A percentile compares a stretch with the other conserved stretches of the same genome.
phyloP scores from a whole-genome alignment of 2,888 invertebrate species.

The Ophraella communa region DNA sequence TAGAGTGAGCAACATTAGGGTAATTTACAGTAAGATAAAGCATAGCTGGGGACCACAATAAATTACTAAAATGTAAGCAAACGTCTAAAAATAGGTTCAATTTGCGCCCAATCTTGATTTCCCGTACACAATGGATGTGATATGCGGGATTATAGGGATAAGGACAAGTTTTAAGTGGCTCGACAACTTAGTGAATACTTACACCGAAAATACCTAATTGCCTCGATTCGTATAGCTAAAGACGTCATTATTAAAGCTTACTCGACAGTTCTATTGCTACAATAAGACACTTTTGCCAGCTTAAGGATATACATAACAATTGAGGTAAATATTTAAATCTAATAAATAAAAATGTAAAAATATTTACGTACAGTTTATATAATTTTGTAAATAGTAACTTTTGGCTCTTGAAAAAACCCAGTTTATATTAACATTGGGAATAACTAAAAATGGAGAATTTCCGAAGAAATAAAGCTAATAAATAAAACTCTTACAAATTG shows the following conservation, averaged over 20 bases:
- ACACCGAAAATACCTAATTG: conserved; percentile 46
- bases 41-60: conserved; percentile 43
- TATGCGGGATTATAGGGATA: conserved; percentile 50
- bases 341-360: no score
- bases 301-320: not conserved
- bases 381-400: no score
- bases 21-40: conserved; percentile 49
- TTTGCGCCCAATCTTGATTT: conserved; percentile 48
- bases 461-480: no score
- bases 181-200: conserved; percentile 41
- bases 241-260: conserved; percentile 32
- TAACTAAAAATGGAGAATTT: no score
- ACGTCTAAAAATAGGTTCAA: conserved; percentile 47
- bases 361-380: no score
- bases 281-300: conserved; percentile 3
- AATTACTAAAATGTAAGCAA: conserved; percentile 47
- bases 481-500: no score
- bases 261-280: conserved; percentile 17
- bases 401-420: no score
- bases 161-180: conserved; percentile 44
- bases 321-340: no score
- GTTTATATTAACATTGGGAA: no score
- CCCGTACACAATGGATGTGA: conserved; percentile 46
- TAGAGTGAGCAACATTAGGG: conserved; percentile 46
- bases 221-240: conserved; percentile 37